Conservation (phyloP, 2,797 vertebrate genomes). For the Myiotriccus ornatus region DNA sequence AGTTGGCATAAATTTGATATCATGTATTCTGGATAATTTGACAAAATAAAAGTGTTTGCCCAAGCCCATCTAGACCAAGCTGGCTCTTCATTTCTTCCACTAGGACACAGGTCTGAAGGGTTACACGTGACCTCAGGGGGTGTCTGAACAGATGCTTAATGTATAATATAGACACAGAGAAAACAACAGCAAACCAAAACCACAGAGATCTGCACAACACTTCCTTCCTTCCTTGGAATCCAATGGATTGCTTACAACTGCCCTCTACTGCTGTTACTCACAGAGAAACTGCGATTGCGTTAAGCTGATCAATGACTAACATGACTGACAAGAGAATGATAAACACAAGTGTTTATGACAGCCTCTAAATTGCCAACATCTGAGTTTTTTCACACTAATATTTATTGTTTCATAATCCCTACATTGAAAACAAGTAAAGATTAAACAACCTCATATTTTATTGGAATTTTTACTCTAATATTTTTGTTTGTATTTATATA, state of each 20-base stretch:
- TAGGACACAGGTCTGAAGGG: background rate
- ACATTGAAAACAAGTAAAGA: background rate
- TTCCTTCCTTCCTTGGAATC: background rate
- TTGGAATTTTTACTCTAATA: background rate
- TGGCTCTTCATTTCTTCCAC: background rate
- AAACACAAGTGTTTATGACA: background rate
- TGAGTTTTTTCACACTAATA: background rate
- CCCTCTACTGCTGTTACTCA: background rate
- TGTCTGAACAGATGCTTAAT: background rate
- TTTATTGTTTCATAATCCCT: background rate
- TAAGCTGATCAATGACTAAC: background rate
- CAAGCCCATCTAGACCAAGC: background rate
- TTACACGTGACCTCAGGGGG: background rate
- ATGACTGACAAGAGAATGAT: background rate
- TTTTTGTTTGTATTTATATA: background rate
- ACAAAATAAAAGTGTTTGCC: background rate
- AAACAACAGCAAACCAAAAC: background rate
- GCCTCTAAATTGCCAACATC: background rate
- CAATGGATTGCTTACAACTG: background rate
- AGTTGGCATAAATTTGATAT: background rate
- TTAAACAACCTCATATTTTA: background rate
- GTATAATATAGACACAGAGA: background rate
- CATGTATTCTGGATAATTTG: background rate
- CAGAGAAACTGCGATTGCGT: accelerated
- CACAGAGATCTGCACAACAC: background rate